Evolutionary conservation across 2,113 vertebrate species (phyloP).

Genomic region (Phaethornis superciliosus): DNA sequence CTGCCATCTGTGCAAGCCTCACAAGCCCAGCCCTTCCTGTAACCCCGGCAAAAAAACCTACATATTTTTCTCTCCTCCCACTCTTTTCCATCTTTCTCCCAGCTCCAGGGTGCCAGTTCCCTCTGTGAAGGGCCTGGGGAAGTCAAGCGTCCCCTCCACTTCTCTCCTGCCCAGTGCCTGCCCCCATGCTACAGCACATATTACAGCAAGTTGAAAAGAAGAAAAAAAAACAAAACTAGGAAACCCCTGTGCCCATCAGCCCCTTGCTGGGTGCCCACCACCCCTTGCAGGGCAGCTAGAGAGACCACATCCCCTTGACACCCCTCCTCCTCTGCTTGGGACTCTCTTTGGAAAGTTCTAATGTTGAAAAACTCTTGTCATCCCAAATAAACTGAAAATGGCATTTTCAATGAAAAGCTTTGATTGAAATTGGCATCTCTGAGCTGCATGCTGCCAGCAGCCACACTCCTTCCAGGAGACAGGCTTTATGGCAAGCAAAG

Average conservation of each 20-base stretch:
- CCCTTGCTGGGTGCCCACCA: no score
- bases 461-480: not conserved
- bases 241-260: not conserved
- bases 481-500: not conserved
- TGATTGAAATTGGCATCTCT: not conserved
- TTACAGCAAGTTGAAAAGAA: not conserved
- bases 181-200: not conserved
- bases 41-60: not conserved
- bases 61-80: not conserved
- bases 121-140: not conserved
- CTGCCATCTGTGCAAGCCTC: not conserved
- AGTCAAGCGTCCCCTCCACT: not conserved
- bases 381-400: not conserved
- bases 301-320: accelerated
- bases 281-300: no score
- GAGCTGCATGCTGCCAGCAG: not conserved
- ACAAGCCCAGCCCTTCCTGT: not conserved
- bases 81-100: not conserved
- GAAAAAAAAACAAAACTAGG: not conserved
- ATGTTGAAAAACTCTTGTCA: not conserved
- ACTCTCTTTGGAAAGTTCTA: not conserved
- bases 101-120: accelerated
- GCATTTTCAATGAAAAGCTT: not conserved
- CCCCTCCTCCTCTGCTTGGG: not conserved
- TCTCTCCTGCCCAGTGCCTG: not conserved